Evolutionary conservation across 2,888 invertebrate species (phyloP).

Genomic region (Agonopterix heracliana): DNA sequence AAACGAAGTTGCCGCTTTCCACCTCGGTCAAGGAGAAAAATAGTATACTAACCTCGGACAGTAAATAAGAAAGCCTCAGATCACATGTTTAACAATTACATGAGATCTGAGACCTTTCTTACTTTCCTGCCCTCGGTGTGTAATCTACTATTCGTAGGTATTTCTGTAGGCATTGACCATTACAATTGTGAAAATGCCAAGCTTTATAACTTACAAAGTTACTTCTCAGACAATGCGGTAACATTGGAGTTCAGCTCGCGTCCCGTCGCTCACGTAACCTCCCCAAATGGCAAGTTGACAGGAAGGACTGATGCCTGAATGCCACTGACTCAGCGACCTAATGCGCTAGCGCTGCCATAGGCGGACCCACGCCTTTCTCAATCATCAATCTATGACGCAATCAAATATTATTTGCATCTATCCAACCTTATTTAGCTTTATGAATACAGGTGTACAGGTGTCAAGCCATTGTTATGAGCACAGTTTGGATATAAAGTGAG

Average conservation of each 20-base stretch:
- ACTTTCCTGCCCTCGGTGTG: too few species aligned
- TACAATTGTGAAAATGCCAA: too few species aligned
- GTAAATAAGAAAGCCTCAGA: too few species aligned
- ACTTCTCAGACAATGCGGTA: conserved; percentile 37
- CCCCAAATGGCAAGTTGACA: conserved; percentile 55
- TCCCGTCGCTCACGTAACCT: conserved; percentile 58
- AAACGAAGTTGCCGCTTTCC: too few species aligned
- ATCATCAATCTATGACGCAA: conserved; percentile 17
- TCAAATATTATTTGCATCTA: conserved; percentile 1
- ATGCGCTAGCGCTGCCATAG: conserved; percentile 18
- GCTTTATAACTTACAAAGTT: too few species aligned
- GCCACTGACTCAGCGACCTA: conserved; percentile 65
- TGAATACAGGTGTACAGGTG: conserved; percentile 25
- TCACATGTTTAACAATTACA: too few species aligned
- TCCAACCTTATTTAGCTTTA: conserved; percentile 31
- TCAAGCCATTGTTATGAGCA: not conserved
- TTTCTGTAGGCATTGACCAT: too few species aligned
- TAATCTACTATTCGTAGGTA: too few species aligned
- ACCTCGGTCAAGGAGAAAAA: too few species aligned
- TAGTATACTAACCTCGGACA: too few species aligned
- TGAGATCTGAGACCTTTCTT: too few species aligned
- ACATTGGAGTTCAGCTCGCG: conserved; percentile 55
- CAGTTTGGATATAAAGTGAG: too few species aligned
- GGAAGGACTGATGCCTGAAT: conserved; percentile 36
- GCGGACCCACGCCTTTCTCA: conserved; percentile 55